phyloP scores from a whole-genome alignment of 2,113 vertebrate species.

The Tetrao urogallus region DNA sequence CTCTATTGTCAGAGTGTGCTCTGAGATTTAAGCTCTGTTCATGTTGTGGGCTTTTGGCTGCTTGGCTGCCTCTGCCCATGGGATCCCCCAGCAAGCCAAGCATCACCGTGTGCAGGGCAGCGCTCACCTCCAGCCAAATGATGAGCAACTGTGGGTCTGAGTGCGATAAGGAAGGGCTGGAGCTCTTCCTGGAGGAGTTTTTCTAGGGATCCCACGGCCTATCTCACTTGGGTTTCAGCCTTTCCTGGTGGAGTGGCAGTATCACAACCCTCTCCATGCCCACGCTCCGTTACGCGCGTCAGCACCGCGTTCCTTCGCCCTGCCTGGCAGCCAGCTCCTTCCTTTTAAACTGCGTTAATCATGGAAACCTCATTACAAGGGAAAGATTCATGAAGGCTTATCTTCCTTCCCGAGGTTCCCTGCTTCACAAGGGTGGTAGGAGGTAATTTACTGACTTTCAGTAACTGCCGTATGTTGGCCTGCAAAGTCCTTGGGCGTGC shows the following conservation, averaged over 20 bases:
- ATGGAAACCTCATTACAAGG: neutral
- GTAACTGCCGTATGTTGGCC: neutral
- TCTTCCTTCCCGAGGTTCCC: neutral
- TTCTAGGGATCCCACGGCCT: neutral
- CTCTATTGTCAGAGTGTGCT: neutral
- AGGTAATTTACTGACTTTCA: neutral
- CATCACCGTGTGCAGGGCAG: neutral
- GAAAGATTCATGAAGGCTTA: no score
- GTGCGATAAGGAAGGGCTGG: fast-evolving
- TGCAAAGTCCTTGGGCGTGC: neutral
- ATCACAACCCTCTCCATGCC: fast-evolving
- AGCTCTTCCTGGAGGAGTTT: fast-evolving
- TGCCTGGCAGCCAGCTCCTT: fast-evolving
- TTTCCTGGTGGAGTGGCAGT: neutral
- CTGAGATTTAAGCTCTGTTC: neutral
- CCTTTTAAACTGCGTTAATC: neutral
- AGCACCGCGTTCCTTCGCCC: neutral
- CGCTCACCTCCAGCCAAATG: fast-evolving
- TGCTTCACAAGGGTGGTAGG: neutral
- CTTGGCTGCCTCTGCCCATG: neutral
- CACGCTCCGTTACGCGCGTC: neutral
- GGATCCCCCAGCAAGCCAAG: neutral
- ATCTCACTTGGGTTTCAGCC: neutral
- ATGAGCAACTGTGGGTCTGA: neutral
- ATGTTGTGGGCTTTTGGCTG: neutral